Evolutionary conservation across 2,797 vertebrate genomes (phyloP).

Genomic region (Schizothorax lantsangensis): DNA sequence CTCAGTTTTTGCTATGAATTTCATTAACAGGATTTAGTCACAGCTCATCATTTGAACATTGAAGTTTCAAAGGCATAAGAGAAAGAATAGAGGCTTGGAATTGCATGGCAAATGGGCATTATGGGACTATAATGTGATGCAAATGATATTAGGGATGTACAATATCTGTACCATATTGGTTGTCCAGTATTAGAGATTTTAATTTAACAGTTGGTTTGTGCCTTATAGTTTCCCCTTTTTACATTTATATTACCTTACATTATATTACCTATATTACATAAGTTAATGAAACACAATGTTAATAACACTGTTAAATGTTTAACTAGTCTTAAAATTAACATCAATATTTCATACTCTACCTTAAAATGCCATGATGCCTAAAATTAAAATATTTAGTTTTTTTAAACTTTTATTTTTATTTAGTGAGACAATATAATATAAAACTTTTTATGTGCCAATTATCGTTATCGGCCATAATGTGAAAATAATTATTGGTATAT

Average conservation of each 20-base stretch:
- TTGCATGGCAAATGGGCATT: conserved; percentile 28
- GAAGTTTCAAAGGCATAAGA: not conserved
- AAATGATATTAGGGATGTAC: not conserved
- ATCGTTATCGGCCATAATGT: not conserved
- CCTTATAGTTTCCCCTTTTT: not conserved
- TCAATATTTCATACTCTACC: not conserved
- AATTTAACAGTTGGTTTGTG: not conserved
- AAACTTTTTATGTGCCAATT: not conserved
- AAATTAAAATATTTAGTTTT: not conserved
- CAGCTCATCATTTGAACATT: not conserved
- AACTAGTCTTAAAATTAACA: not conserved
- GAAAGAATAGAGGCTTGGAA: conserved; percentile 25
- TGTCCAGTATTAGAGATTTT: not conserved
- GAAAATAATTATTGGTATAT: not conserved
- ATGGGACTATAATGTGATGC: conserved; percentile 6
- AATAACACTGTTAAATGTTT: not conserved
- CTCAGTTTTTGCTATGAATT: conserved; percentile 7
- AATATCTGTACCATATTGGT: not conserved
- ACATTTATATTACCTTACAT: not conserved
- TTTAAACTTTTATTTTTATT: not conserved
- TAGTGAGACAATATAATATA: not conserved
- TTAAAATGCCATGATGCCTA: not conserved
- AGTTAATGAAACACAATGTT: not conserved
- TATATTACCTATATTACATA: too few relatives aligned
- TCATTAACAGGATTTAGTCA: not conserved